These are phyloP conservation scores for Australoheros facetus DNA, from an alignment of 2,797 vertebrate species.

Conservation along the genomic window DNA sequence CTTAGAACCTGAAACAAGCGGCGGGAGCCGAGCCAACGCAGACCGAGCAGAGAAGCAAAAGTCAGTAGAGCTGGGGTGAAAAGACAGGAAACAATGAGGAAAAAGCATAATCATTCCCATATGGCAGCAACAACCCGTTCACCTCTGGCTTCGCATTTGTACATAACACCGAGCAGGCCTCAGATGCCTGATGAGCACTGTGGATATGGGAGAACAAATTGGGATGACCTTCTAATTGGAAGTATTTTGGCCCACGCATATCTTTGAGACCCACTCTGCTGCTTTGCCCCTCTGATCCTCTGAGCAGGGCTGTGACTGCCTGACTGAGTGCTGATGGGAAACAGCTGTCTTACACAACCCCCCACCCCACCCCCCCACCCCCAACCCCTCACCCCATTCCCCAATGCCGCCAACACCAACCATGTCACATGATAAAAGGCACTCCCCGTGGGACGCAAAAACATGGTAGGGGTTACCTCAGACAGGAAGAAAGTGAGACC, in stretches of 20 bases:
- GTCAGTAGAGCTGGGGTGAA: conserved; percentile 59
- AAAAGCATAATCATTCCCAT: conserved; percentile 80
- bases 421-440: conserved; percentile 77
- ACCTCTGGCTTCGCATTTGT: conserved; percentile 60
- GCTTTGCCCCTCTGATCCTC: conserved; percentile 51
- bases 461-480: conserved; percentile 70
- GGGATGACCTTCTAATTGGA: conserved; percentile 79
- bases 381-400: neutral
- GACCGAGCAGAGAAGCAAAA: conserved; percentile 50
- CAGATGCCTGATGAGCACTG: conserved; percentile 51
- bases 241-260: conserved; percentile 57
- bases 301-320: conserved; percentile 49
- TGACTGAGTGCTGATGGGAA: conserved; percentile 78
- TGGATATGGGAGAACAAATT: conserved; percentile 74
- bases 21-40: conserved; percentile 62
- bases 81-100: conserved; percentile 80
- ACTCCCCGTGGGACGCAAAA: conserved; percentile 69
- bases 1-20: conserved; percentile 63
- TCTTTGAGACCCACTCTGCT: conserved; percentile 52
- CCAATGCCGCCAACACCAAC: conserved; percentile 38
- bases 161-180: conserved; percentile 34
- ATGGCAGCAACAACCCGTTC: conserved; percentile 73
- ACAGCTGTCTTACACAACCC: conserved; percentile 71
- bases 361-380: neutral
- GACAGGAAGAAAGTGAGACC: conserved; percentile 74